phyloP scores from a whole-genome alignment of 2,888 invertebrate species.

The Perithous albicinctus region DNA sequence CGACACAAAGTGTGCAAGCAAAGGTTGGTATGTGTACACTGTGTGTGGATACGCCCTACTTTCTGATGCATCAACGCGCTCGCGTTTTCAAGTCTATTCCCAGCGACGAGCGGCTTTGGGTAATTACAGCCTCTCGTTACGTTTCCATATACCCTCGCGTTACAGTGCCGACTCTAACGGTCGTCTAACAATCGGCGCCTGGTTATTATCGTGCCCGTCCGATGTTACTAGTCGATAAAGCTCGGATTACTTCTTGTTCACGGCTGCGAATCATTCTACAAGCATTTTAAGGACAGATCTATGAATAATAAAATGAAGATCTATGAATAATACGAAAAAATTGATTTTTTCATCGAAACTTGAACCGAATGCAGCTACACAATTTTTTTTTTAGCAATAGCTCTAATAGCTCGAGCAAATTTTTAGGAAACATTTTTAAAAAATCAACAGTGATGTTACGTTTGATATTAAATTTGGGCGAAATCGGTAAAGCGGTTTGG shows the following conservation, averaged over 20 bases:
- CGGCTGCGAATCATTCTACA: not conserved
- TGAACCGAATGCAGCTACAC: too few species aligned
- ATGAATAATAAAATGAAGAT: too few species aligned
- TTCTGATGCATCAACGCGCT: conserved; percentile 52
- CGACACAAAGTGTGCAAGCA: conserved; percentile 16
- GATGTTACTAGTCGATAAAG: conserved; percentile 23
- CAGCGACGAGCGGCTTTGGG: conserved; percentile 55
- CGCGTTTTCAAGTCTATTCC: conserved; percentile 56
- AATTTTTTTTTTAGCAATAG: too few species aligned
- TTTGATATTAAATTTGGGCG: too few species aligned
- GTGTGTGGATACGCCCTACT: conserved; percentile 64
- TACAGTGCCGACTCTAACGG: conserved; percentile 45
- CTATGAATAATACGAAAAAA: too few species aligned
- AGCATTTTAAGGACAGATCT: too few species aligned
- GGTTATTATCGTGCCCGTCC: conserved; percentile 28
- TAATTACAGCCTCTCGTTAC: conserved; percentile 64
- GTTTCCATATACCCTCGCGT: conserved; percentile 35
- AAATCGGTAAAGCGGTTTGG: too few species aligned
- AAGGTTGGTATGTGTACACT: conserved; percentile 19
- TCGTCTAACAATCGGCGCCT: conserved; percentile 44
- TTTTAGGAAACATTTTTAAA: too few species aligned
- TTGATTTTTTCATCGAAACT: too few species aligned
- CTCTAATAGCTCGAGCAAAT: too few species aligned
- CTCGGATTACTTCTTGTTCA: not conserved
- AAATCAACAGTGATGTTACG: too few species aligned